Evolutionary conservation across 2,888 invertebrate species (phyloP), one percentile per base, ranked within the genome.

Genomic region (Seira ritae): DNA sequence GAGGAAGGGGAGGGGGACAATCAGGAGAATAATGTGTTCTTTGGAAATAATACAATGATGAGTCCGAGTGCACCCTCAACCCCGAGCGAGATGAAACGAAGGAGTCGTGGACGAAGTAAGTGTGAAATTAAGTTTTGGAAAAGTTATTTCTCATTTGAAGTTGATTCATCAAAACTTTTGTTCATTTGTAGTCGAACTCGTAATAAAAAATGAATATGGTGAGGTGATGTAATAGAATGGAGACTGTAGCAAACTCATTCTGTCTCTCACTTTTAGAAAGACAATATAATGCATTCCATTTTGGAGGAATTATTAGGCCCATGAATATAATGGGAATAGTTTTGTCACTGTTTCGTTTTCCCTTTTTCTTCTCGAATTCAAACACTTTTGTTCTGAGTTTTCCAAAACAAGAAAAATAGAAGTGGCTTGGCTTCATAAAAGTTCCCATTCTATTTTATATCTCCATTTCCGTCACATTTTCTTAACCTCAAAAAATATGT

Each of bases 61-160:
- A 50, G 24, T 1, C 86, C 87, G 0, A 86, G 87, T 15, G 88
- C 87, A 8, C 87, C 87, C 3, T 76, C 84, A 3, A 88, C 87
- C 22, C 87, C 88, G 17, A 85, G 84, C 67, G 87, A 87, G 78
- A 74, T 87, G 42, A 69, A 86, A 50, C 74, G 87, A 31, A 50
- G 88, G 37, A 85, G 87, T 31, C 77, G 88, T n/a, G 88, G 88
- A 87, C 66, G 88, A 87, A 88, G 88, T 88, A 86, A 88, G 88
- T 80, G 22, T 22, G 70, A 4, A 37, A 12, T 37, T 3, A n/a
- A n/a, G 17, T 76, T 50, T 50, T 50, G 22, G 42, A 42, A 42
- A 8, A 69, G 15, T 31, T 31, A 15, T 69, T 31, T 67, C 12
- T 67, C 19, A 22, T 3, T 15, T 67, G 31, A 37, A 37, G 1